Evolutionary conservation across 2,113 vertebrate genomes (phyloP).

Genomic region (Oostethus manadensis): DNA sequence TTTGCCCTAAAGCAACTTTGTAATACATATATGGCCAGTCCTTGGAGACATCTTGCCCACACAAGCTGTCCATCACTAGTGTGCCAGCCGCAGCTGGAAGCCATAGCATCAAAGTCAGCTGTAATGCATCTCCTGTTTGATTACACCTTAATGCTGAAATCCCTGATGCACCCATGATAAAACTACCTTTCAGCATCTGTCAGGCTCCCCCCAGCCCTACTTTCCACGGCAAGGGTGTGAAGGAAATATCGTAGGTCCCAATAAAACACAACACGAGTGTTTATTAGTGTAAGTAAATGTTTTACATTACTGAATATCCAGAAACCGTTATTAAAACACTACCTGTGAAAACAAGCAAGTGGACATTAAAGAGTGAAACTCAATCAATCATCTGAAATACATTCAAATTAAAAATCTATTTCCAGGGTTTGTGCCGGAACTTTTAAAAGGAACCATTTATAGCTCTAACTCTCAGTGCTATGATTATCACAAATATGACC

Average conservation of each 20-base stretch:
- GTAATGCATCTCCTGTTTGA: constrained; percentile 48
- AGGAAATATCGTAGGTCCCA: constrained; percentile 34
- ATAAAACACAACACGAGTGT: constrained; percentile 26
- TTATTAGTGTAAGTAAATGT: constrained; percentile 19
- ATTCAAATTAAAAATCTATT: constrained; percentile 66
- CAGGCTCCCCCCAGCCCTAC: constrained; percentile 48
- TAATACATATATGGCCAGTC: constrained; percentile 9
- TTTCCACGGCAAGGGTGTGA: constrained; percentile 33
- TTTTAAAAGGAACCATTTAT: constrained; percentile 59
- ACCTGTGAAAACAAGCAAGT: constrained; percentile 36
- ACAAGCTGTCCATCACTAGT: constrained; percentile 30
- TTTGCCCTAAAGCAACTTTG: constrained; percentile 1
- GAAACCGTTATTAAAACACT: constrained; percentile 46
- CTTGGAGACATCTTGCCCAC: constrained; percentile 13
- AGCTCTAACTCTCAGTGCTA: constrained; percentile 48
- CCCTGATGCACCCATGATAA: constrained; percentile 46
- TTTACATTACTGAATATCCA: constrained; percentile 36
- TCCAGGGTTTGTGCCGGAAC: constrained; percentile 43
- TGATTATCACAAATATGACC: constrained; percentile 64
- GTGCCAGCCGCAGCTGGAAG: constrained; percentile 51
- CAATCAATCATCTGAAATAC: constrained; percentile 69
- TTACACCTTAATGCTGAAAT: constrained; percentile 58
- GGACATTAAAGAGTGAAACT: constrained; percentile 47
- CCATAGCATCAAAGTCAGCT: constrained; percentile 45
- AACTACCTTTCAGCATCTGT: constrained; percentile 63